Percentiles rank a stretch among this genome's conserved stretches.
Conservation (phyloP, 2,113 vertebrate species). For the Phaetusa simplex region DNA sequence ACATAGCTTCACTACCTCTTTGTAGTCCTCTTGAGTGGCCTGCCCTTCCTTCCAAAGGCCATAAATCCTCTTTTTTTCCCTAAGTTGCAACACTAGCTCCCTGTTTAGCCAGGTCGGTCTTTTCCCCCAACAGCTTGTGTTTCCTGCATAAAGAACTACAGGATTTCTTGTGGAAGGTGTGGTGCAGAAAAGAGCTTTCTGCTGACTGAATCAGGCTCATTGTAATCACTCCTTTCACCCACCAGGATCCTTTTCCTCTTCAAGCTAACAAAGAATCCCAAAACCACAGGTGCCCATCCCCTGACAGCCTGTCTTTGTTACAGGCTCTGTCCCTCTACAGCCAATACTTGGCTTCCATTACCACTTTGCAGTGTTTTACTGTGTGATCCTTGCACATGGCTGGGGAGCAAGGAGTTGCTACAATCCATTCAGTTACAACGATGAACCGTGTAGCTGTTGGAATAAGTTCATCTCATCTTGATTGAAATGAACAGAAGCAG, state of each 20-base stretch:
- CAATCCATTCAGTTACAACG: background rate
- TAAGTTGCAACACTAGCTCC: no score
- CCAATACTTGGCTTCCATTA: background rate
- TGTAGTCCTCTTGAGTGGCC: no score
- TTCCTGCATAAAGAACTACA: background rate
- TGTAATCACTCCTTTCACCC: background rate
- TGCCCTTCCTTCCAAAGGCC: no score
- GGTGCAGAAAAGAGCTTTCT: background rate
- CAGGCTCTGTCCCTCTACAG: background rate
- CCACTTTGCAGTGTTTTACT: background rate
- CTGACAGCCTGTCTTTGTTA: background rate
- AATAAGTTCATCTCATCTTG: background rate
- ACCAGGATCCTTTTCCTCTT: background rate
- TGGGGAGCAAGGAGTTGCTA: background rate
- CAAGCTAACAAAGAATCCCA: background rate
- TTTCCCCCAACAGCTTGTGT: background rate
- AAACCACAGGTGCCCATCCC: background rate
- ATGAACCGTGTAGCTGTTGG: background rate
- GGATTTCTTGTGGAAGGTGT: background rate
- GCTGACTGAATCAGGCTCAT: background rate
- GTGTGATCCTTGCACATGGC: background rate
- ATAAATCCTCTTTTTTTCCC: no score
- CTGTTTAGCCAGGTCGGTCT: no score
- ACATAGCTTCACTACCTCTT: no score
- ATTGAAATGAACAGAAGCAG: background rate